Evolutionary conservation across 2,888 invertebrate genomes (phyloP), one percentile per base, ranked within the genome.

Genomic region (Agrochola macilenta): DNA sequence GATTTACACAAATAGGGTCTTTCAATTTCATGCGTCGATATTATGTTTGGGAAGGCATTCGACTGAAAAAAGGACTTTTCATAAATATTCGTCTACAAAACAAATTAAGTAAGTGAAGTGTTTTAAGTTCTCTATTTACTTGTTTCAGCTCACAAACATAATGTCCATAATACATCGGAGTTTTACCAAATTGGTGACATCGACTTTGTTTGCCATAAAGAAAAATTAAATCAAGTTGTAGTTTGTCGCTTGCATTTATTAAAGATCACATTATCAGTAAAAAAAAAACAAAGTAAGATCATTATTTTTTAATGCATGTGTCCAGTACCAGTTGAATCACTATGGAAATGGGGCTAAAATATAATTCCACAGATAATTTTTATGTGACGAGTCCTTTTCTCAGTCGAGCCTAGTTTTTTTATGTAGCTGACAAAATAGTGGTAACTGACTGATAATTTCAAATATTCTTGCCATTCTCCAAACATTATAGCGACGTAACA

Each of bases 1-100:
- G 76, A 66, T 87, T 78, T 85, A 80, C 76, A 79, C 68, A 74
- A 76, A 69, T 86, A 87, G 58, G 63, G 46, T 79, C n/a, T 73
- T 77, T 35, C n/a, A 57, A 60, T 71, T 75, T 30, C 1, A 39
- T 65, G 61, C 69, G 60, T 80, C 65, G 71, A 12, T 78, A 71
- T 82, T 76, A 26, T 76, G 72, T 66, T 86, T 80, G 75, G 69
- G 69, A 39, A 71, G 46, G 52, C 65, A n/a, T 75, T 30, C 35
- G 78, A 63, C 61, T 78, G 78, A 39, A 46, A 30, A 74, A 74
- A 69, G 43, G 39, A 61, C 23, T 72, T 63, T n/a, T 46, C 5
- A n/a, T 52, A 43, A 23, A 30, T 66, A 23, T 11, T 63, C 12
- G n/a, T 9, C 7, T 30, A 2, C 8, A 61, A 63, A 12, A 54